Evolutionary conservation across 1,140 invertebrate genomes (phyloP).

Genomic region (honey bee (Apis mellifera)): Amel_HAv3.1 CM009945.2:4692501-4693000

Average conservation of each 20-base stretch:
- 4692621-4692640: neutral
- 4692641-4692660: neutral
- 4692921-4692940: no score
- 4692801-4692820: neutral
- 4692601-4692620: neutral
- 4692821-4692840: no score
- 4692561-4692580: neutral
- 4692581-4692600: neutral
- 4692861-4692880: no score
- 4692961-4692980: neutral
- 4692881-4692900: neutral
- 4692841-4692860: neutral
- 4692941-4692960: neutral
- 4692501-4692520: no score
- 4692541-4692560: no score
- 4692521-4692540: no score
- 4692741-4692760: neutral
- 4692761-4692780: neutral
- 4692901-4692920: neutral
- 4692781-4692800: neutral
- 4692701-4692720: conserved; percentile 12
- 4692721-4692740: neutral
- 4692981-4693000: neutral
- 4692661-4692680: neutral
- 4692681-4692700: neutral